phyloP scores from a whole-genome alignment of 1,140 invertebrate genomes.

The Drosophila littoralis region DNA sequence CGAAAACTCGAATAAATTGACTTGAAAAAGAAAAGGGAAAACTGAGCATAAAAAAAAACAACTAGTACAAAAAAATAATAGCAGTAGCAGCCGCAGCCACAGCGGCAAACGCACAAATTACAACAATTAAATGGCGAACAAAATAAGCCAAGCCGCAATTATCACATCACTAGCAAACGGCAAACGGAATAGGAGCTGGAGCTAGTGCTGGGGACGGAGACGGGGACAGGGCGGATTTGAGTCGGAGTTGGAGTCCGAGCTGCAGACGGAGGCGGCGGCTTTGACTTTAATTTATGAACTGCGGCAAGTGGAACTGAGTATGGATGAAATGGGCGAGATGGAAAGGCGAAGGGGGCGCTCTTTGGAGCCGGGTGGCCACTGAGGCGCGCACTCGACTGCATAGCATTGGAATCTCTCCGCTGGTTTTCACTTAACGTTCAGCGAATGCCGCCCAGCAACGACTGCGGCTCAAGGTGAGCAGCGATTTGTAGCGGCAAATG shows the following conservation, averaged over 20 bases:
- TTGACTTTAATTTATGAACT: constrained; percentile 80
- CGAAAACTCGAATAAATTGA: constrained; percentile 57
- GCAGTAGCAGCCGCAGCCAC: constrained; percentile 23
- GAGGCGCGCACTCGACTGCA: constrained; percentile 32
- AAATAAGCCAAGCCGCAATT: constrained; percentile 82
- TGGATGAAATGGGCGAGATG: not conserved
- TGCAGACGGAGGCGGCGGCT: constrained; percentile 30
- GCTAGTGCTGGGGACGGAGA: constrained; percentile 7
- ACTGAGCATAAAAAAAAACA: constrained; percentile 43
- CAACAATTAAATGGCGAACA: constrained; percentile 83
- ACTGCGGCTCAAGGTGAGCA: constrained; percentile 49
- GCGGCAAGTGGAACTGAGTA: constrained; percentile 37
- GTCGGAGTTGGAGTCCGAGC: not conserved
- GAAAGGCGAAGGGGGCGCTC: not conserved
- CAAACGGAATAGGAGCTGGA: constrained; percentile 5
- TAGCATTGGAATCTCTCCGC: constrained; percentile 32
- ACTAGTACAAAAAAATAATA: constrained; percentile 14
- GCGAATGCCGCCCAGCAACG: constrained; percentile 9
- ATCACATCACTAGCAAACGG: constrained; percentile 74
- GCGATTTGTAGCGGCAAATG: constrained; percentile 70
- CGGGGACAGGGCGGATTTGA: constrained; percentile 1
- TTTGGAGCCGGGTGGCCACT: constrained; percentile 40
- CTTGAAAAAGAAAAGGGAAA: constrained; percentile 75
- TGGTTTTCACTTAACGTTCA: constrained; percentile 65
- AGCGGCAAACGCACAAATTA: constrained; percentile 68